Evolutionary conservation across 1,140 invertebrate species (phyloP).

Genomic region (Temnothorax nylanderi): DNA sequence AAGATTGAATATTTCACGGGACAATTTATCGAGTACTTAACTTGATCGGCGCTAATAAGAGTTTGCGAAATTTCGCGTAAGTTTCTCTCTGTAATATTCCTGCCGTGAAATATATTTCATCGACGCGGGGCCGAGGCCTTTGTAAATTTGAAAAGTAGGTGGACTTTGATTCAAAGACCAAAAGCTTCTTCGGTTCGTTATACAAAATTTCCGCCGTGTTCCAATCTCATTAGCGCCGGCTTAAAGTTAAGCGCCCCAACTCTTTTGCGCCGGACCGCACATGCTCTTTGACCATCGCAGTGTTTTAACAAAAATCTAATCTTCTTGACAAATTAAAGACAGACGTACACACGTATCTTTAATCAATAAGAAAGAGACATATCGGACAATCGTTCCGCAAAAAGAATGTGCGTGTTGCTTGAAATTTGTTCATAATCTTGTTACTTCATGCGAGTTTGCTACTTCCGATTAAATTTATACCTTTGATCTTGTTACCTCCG

Average conservation of each 20-base stretch:
- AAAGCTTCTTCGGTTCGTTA: slow-evolving; percentile 80
- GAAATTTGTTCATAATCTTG: neutral
- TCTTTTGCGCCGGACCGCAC: slow-evolving; percentile 71
- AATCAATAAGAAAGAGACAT: neutral
- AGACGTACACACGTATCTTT: neutral
- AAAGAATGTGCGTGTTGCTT: neutral
- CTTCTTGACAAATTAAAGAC: slow-evolving; percentile 60
- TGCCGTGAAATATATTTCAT: slow-evolving; percentile 24
- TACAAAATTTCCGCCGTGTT: slow-evolving; percentile 72
- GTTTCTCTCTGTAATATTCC: slow-evolving; percentile 13
- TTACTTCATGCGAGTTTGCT: neutral
- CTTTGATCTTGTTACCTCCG: neutral
- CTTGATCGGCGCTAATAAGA: slow-evolving; percentile 13
- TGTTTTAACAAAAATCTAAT: slow-evolving; percentile 52
- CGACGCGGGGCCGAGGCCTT: slow-evolving; percentile 62
- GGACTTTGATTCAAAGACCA: slow-evolving; percentile 77
- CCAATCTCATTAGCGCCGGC: slow-evolving; percentile 78
- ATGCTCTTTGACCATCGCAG: slow-evolving; percentile 63
- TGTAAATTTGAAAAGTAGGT: slow-evolving; percentile 76
- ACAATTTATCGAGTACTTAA: slow-evolving; percentile 12
- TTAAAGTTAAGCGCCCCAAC: slow-evolving; percentile 80
- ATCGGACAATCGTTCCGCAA: neutral
- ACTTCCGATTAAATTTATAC: neutral
- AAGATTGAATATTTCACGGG: neutral
- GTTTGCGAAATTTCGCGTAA: slow-evolving; percentile 4